phyloP scores from a whole-genome alignment of 2,888 invertebrate genomes.

The Pterostichus niger region DNA sequence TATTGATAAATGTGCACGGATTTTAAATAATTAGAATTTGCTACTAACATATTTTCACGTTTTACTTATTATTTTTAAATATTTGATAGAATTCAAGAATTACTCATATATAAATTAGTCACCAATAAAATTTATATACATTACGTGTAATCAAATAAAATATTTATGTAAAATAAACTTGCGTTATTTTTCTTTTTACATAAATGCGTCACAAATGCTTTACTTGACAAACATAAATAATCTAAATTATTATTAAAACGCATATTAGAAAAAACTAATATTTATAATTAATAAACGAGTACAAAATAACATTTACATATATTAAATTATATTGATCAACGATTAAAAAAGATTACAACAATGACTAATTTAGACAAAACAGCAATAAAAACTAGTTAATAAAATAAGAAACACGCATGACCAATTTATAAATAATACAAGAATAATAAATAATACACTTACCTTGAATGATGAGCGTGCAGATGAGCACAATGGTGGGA shows the following conservation, averaged over 20 bases:
- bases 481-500: constrained; percentile 37
- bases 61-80: background rate
- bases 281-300: background rate
- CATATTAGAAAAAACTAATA: background rate
- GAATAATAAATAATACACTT: constrained; percentile 16
- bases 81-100: too few species aligned
- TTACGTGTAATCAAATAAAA: too few species aligned
- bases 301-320: too few species aligned
- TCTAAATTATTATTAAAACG: too few species aligned
- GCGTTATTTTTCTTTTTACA: too few species aligned
- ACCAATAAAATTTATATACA: too few species aligned
- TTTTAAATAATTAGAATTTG: constrained; percentile 42
- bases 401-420: constrained; percentile 21
- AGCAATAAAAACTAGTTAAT: background rate
- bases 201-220: too few species aligned
- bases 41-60: constrained; percentile 33
- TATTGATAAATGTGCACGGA: constrained; percentile 42
- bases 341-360: background rate
- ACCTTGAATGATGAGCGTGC: constrained; percentile 60
- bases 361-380: background rate
- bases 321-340: background rate
- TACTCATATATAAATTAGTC: too few species aligned
- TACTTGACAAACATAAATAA: too few species aligned
- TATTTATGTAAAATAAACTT: too few species aligned
- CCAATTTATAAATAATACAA: constrained; percentile 42